Base-by-base conservation (phyloP, 2,888 invertebrate genomes). In the Sialis fuliginosa region DNA sequence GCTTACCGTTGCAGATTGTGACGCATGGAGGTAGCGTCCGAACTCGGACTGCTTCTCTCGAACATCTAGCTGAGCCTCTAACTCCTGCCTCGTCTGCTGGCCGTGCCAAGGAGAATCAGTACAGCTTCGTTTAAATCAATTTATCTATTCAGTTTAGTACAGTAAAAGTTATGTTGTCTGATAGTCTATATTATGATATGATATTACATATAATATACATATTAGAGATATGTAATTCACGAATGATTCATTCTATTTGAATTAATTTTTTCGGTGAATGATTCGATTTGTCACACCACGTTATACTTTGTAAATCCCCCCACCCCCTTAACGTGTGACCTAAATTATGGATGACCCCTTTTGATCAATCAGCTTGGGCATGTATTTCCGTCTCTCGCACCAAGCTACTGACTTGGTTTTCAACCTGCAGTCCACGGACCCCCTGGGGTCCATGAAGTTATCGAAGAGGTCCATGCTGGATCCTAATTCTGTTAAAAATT, bases 41-140 rank as follows among this genome's bases (percentile, higher is more conserved):
- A 51, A 81, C 82, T 56, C 75, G 85, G 49, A 77, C 81, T 33
- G 82, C 83, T 30, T 83, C 85, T 40, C 68, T 88, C 53, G 88
- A 87, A 58, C 67, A 64, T 60, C 65, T 53, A 56, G 55, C 61
- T 50, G 22, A 22, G 22, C 22, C 22, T 22, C 22, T 22, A 22
- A 61, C 64, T 0, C 70, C 67, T 52, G 69, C 69, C 54, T 70
- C 66, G 52, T 56, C 62, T 2, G 65, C 64, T 8, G 60, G 61
- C 47, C 57, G 87, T 48, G 88, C 88, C 30, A 75, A 88, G 10
- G 88, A 88, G 63, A 89, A 89, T 66, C 86, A 84, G 53, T 89
- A 89, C 65, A 81, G 79, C 60, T 82, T 78, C 63, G 79, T 79
- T 52, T 79, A 68, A 67, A 39, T 44, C 2, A 13, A 12, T 22